phyloP scores from a whole-genome alignment of 2,797 vertebrate species.

The Anolis apletophallus region DNA sequence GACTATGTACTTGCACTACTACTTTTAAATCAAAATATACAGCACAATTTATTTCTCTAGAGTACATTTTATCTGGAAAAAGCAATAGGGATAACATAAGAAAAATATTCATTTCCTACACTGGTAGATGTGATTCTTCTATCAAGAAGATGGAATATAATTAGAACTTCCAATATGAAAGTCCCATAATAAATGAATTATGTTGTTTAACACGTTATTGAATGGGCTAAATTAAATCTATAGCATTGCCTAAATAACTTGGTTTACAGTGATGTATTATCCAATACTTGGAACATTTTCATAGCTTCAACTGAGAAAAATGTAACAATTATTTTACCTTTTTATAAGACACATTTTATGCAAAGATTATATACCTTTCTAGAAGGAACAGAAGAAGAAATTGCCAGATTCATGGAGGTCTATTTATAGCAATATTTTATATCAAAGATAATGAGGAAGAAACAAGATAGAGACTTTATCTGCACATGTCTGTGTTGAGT shows the following conservation, averaged over 20 bases:
- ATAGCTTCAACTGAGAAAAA: constrained; percentile 51
- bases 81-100: constrained; percentile 14
- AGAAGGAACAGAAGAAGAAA: constrained; percentile 26
- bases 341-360: constrained; percentile 52
- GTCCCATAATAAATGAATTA: constrained; percentile 61
- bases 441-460: constrained; percentile 46
- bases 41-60: constrained; percentile 22
- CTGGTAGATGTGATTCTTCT: constrained; percentile 53
- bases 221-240: constrained; percentile 66
- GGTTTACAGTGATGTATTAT: constrained; percentile 59
- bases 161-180: constrained; percentile 58
- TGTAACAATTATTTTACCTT: constrained; percentile 42
- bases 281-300: constrained; percentile 53
- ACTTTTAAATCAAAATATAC: constrained; percentile 7
- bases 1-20: background rate
- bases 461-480: constrained; percentile 55
- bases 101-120: constrained; percentile 61
- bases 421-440: constrained; percentile 39
- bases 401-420: background rate
- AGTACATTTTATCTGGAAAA: background rate
- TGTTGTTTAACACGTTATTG: constrained; percentile 56
- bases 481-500: constrained; percentile 73
- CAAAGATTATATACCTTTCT: constrained; percentile 40
- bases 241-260: constrained; percentile 55
- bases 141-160: constrained; percentile 58